A percentile compares a stretch with the other conserved stretches of the same genome.
Conservation (phyloP, 2,113 vertebrate species). For the Petromus typicus region DNA sequence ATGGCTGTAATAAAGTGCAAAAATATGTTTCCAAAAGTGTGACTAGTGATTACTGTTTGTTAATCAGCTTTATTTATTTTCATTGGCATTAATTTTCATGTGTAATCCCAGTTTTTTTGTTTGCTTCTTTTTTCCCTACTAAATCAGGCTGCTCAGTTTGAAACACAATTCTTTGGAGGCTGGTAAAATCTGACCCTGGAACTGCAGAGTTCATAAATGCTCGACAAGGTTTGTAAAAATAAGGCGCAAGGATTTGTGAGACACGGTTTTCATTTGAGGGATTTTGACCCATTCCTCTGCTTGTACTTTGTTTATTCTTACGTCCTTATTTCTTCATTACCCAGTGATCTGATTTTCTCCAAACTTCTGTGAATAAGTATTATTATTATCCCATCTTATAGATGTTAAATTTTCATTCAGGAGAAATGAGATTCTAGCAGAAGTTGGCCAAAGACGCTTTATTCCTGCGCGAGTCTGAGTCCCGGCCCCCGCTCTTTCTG, state of each 20-base stretch:
- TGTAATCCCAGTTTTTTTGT: slow-evolving; percentile 13
- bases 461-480: neutral
- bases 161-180: slow-evolving; percentile 3
- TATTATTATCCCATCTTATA: neutral
- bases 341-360: neutral
- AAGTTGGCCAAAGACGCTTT: neutral
- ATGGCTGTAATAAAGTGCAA: slow-evolving; percentile 3
- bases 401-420: neutral
- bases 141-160: neutral
- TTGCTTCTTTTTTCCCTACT: neutral
- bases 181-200: neutral
- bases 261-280: neutral
- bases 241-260: neutral
- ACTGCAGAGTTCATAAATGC: slow-evolving; percentile 4
- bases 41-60: slow-evolving; percentile 46
- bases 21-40: slow-evolving; percentile 14
- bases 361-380: neutral
- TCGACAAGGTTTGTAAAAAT: slow-evolving; percentile 15
- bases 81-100: slow-evolving; percentile 53
- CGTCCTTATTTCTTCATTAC: slow-evolving; percentile 35
- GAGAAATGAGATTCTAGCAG: neutral
- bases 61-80: slow-evolving; percentile 63
- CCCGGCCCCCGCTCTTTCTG: neutral
- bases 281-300: neutral
- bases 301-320: slow-evolving; percentile 43